Conservation (phyloP, 2,113 vertebrate species). For the Pedetes capensis region DNA sequence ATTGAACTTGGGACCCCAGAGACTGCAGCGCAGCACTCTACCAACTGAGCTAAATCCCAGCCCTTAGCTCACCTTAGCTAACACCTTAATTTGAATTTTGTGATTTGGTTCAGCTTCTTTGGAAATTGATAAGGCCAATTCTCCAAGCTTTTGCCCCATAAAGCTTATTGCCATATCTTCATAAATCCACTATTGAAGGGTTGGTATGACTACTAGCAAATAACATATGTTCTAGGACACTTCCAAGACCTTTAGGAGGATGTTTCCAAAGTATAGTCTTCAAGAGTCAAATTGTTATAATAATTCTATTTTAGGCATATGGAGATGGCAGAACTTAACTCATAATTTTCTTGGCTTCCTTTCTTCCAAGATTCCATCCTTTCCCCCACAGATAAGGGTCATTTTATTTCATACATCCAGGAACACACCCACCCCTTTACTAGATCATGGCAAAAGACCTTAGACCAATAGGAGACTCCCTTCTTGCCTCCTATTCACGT, state of each 20-base stretch:
- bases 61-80: not conserved
- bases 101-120: not conserved
- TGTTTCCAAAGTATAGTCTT: not conserved
- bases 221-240: not conserved
- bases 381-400: not conserved
- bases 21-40: too few species aligned
- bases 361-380: not conserved
- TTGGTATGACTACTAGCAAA: not conserved
- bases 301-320: not conserved
- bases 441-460: not conserved
- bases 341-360: not conserved
- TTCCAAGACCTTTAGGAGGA: not conserved
- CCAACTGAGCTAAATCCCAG: too few species aligned
- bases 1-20: too few species aligned
- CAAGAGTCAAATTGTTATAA: not conserved
- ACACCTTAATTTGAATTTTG: not conserved
- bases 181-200: not conserved
- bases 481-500: not conserved
- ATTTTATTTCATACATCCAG: slow-evolving; percentile 23
- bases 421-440: not conserved
- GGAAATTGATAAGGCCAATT: not conserved
- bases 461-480: not conserved
- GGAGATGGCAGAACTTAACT: not conserved
- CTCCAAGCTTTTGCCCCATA: not conserved
- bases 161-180: not conserved